Conservation (phyloP, 2,888 invertebrate species). For the Spatulosminthurus flaviceps region DNA sequence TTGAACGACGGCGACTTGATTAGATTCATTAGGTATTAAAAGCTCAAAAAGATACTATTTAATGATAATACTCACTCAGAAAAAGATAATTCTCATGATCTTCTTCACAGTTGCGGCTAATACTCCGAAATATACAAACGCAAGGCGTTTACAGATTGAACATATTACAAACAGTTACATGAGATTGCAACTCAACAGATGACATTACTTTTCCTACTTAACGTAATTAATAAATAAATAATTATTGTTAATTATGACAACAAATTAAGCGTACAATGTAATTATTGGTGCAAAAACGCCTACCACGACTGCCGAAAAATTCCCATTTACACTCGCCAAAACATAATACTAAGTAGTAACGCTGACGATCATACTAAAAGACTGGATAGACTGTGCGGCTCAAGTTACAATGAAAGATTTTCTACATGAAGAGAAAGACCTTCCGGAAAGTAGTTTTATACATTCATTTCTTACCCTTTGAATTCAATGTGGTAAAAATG, state of each 20-base stretch:
- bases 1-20: not conserved
- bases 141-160: not conserved
- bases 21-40: conserved; percentile 5
- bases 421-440: not conserved
- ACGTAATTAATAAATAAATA: no score
- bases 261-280: not conserved
- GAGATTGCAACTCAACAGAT: not conserved
- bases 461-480: not conserved
- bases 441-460: not conserved
- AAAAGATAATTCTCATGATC: not conserved
- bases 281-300: not conserved
- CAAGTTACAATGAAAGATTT: not conserved
- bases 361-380: not conserved
- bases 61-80: not conserved
- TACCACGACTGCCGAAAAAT: not conserved
- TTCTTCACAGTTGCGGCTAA: not conserved
- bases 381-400: conserved; percentile 7
- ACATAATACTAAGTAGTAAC: not conserved
- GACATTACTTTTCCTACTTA: not conserved
- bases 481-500: not conserved
- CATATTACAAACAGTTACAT: not conserved
- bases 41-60: not conserved
- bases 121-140: not conserved
- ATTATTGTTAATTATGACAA: not conserved
- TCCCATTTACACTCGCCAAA: not conserved